phyloP scores from a whole-genome alignment of 2,888 invertebrate genomes.

The Seira sanloemensis region DNA sequence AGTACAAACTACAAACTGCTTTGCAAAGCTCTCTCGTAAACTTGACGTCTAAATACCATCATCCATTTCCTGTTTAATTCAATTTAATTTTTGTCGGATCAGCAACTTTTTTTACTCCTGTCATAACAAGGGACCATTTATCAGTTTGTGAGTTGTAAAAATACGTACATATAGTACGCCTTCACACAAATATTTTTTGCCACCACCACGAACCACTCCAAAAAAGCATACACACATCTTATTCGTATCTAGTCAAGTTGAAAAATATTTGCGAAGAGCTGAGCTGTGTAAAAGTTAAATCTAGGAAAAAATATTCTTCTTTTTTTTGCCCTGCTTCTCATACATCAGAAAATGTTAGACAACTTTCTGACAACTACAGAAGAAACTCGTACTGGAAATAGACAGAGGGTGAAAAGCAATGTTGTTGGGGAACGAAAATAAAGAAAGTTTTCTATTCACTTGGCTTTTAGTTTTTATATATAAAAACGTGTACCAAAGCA shows the following conservation, averaged over 20 bases:
- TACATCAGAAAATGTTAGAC: neutral
- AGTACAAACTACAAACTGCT: too few species aligned
- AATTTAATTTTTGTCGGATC: too few species aligned
- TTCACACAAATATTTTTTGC: neutral
- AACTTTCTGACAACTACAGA: neutral
- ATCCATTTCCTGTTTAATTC: too few species aligned
- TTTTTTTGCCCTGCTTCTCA: neutral
- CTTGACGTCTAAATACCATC: too few species aligned
- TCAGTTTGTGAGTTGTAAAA: neutral
- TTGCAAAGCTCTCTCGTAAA: too few species aligned
- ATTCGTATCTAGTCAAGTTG: slow-evolving; percentile 2
- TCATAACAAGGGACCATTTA: too few species aligned
- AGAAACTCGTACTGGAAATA: neutral
- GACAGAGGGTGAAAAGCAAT: slow-evolving; percentile 8
- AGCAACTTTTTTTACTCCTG: too few species aligned
- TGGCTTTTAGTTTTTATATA: neutral
- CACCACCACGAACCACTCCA: neutral
- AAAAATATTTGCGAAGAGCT: neutral
- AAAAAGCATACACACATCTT: neutral
- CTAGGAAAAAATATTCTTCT: too few species aligned
- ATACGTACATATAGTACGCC: too few species aligned
- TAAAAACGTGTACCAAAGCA: neutral
- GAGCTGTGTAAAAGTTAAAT: too few species aligned
- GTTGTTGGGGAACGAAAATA: neutral
- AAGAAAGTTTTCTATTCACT: slow-evolving; percentile 4